These are phyloP conservation scores for Mesochorus sp. DNA, from an alignment of 2,888 invertebrate genomes.

Conservation along the genomic window DNA sequence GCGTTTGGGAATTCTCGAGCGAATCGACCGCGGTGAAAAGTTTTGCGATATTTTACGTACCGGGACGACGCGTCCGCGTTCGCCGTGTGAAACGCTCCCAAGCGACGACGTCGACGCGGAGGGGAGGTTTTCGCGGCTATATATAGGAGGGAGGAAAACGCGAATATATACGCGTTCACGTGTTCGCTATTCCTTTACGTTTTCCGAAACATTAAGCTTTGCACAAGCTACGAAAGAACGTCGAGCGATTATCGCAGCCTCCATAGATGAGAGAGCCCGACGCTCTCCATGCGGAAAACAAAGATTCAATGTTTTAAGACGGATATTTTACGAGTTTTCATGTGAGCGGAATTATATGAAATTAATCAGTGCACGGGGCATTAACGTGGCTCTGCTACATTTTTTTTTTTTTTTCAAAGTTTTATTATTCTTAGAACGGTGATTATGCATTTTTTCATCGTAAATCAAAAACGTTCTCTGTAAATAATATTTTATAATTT, in stretches of 20 bases:
- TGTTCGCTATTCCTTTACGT: slow-evolving; percentile 45
- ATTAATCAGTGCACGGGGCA: background rate
- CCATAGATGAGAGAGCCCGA: background rate
- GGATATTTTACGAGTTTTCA: background rate
- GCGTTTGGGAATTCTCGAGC: slow-evolving; percentile 50
- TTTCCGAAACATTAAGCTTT: slow-evolving; percentile 53
- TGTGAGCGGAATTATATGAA: background rate
- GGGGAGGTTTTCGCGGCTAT: background rate
- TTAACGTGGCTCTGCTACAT: background rate
- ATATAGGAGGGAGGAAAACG: slow-evolving; percentile 5
- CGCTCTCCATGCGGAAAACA: slow-evolving; percentile 21
- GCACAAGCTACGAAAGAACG: slow-evolving; percentile 30
- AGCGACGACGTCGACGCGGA: background rate
- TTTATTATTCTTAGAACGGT: too few relatives aligned
- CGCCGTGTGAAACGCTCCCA: slow-evolving; percentile 33
- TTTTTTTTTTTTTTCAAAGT: background rate
- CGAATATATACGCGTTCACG: slow-evolving; percentile 26
- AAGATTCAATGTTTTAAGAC: slow-evolving; percentile 4
- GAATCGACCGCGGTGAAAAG: slow-evolving; percentile 54
- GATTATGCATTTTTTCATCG: too few relatives aligned
- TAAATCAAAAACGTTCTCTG: background rate
- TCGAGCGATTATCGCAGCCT: slow-evolving; percentile 42
- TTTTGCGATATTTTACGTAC: slow-evolving; percentile 59
- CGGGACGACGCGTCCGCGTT: slow-evolving; percentile 33
- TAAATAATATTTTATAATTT: too few relatives aligned